Base-by-base conservation (phyloP, 2,797 vertebrate genomes). In the Acrossocheilus fasciatus region DNA sequence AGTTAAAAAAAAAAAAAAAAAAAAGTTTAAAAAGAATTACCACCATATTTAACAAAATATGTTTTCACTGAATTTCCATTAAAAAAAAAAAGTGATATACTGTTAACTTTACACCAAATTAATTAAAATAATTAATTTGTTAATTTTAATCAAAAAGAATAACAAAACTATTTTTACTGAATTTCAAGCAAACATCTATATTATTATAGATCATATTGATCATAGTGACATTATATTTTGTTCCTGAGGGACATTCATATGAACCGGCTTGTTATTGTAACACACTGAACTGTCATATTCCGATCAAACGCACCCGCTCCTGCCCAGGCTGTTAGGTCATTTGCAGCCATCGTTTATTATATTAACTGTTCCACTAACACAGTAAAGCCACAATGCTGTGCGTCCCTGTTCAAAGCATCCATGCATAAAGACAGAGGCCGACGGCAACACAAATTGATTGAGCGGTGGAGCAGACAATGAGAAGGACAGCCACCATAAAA, bases 311-410 rank as follows among this genome's bases (percentile, higher is more conserved):
- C 39, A 43, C 36, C 23, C 23, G 4, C n/a, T 12, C 52, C 1
- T 52, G 47, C 23, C 39, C 2, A 4, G 14, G 14, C 54, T 75
- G 20, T 83, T 75, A 76, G 72, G 26, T 83, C 72, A 76, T 83
- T 75, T 83, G 76, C 57, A 75, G 64, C 72, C n/a, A 64, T 64
- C 30, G 20, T 76, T 75, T 43, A 83, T 83, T 66, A 76, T 59
- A 83, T 50, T 39, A 75, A 83, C 34, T 76, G 57, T 50, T 52
- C n/a, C 20, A 36, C 57, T 66, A 75, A 75, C 57, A 75, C 30
- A 66, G 26, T 83, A 23, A 73, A 59, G 30, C 23, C 36, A 11
- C 30, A 23, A 45, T 8, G 11, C n/a, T 10, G 50, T 20, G 1
- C 3, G 1, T 59, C n/a, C 30, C 18, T 17, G 54, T 83, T 83